These are phyloP conservation scores for Tolypeutes matacus DNA, from an alignment of 2,797 vertebrate species.

Conservation along the genomic window DNA sequence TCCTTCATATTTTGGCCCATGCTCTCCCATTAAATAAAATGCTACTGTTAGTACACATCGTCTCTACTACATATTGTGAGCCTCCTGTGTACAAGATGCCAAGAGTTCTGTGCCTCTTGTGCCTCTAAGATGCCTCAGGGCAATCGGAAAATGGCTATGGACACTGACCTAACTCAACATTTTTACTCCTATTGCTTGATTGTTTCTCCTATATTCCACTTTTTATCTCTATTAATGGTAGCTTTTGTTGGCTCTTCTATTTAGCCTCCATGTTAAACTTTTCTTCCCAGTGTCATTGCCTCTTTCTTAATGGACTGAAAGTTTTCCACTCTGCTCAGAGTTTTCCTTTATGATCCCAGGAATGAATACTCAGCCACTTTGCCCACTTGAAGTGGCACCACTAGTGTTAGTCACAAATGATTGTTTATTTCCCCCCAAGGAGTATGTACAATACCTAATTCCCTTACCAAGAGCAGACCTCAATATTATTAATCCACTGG, in stretches of 20 bases:
- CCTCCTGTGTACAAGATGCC: background rate
- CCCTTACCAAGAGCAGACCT: background rate
- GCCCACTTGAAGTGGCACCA: background rate
- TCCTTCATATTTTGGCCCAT: constrained; percentile 1
- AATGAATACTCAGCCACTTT: background rate
- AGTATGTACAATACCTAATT: background rate
- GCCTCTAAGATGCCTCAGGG: background rate
- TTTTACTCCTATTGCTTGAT: background rate
- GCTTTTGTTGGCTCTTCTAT: background rate
- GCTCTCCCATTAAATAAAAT: no score
- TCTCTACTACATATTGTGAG: background rate
- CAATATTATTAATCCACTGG: background rate
- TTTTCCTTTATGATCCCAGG: background rate
- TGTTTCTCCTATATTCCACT: background rate
- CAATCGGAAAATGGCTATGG: background rate
- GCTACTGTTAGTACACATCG: background rate
- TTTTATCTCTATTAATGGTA: background rate
- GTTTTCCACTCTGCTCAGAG: background rate
- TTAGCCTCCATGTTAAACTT: background rate
- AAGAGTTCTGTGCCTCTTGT: background rate
- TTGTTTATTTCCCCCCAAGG: background rate
- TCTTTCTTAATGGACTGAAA: background rate
- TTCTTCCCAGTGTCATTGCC: background rate
- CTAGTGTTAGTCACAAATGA: background rate
- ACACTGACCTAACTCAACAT: background rate